Evolutionary conservation across 2,113 vertebrate genomes (phyloP).

Genomic region (Bujurquina vittata): DNA sequence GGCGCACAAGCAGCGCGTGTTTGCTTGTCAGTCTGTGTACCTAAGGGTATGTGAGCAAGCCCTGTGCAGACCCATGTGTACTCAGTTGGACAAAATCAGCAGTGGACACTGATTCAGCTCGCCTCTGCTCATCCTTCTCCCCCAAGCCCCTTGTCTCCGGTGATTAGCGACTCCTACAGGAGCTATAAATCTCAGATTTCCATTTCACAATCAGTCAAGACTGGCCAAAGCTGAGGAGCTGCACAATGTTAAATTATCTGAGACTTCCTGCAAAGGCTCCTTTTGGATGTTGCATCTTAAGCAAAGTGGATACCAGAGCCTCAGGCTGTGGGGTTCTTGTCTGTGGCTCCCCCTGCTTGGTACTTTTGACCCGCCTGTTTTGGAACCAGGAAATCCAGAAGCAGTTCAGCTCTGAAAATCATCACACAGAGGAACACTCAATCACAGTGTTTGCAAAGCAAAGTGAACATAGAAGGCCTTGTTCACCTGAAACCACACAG

Average conservation of each 20-base stretch:
- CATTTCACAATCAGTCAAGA: conserved; percentile 81
- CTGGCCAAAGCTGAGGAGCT: conserved; percentile 71
- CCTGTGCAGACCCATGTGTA: conserved; percentile 19
- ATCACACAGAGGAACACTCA: conserved; percentile 74
- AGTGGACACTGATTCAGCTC: conserved; percentile 63
- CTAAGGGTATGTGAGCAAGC: conserved; percentile 25
- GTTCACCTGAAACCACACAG: conserved; percentile 41
- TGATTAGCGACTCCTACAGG: conserved; percentile 84
- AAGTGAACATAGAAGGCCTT: conserved; percentile 59
- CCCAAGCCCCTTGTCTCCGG: conserved; percentile 64
- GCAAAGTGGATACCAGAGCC: conserved; percentile 74
- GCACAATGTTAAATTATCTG: conserved; percentile 82
- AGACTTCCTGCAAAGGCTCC: conserved; percentile 79
- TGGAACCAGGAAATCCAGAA: conserved; percentile 71
- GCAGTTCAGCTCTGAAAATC: conserved; percentile 63
- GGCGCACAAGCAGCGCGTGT: conserved; percentile 48
- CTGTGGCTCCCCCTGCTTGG: conserved; percentile 71
- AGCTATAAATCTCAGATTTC: conserved; percentile 80
- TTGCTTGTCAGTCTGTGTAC: conserved; percentile 45
- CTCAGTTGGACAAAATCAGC: conserved; percentile 48
- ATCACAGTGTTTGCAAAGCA: conserved; percentile 47
- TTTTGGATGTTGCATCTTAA: conserved; percentile 65
- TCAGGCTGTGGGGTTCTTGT: conserved; percentile 52
- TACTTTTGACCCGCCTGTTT: conserved; percentile 54
- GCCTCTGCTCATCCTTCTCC: conserved; percentile 52